Conservation (phyloP, 1,140 invertebrate genomes). For the Aphidius gifuensis region DNA sequence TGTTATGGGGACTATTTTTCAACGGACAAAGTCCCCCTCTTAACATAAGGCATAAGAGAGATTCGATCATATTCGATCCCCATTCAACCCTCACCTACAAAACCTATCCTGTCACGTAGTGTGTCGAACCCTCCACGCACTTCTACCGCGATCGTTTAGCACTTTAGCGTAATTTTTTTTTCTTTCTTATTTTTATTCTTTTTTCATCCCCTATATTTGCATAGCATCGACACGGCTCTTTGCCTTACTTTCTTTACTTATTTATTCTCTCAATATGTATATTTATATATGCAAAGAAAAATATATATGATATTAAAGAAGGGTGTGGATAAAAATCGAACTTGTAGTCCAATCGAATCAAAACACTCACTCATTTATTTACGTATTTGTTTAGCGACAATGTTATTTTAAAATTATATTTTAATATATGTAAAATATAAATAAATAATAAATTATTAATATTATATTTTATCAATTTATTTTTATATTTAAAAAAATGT, state of each 20-base stretch:
- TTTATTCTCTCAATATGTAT: neutral
- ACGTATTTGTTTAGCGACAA: constrained; percentile 26
- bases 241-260: constrained; percentile 1
- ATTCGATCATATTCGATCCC: constrained; percentile 23
- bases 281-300: neutral
- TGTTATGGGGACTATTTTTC: constrained; percentile 19
- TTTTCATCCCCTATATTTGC: constrained; percentile 42
- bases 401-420: too few relatives aligned
- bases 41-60: constrained; percentile 38
- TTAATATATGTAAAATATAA: neutral
- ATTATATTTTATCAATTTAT: too few relatives aligned
- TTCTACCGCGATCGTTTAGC: constrained; percentile 43
- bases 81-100: neutral
- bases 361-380: constrained; percentile 40
- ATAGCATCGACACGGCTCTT: constrained; percentile 30
- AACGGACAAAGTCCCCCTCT: constrained; percentile 41
- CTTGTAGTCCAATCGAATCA: constrained; percentile 38
- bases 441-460: too few relatives aligned
- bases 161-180: constrained; percentile 36
- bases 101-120: constrained; percentile 19
- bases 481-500: too few relatives aligned
- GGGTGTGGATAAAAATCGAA: constrained; percentile 37
- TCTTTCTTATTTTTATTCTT: constrained; percentile 21
- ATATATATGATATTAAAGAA: neutral
- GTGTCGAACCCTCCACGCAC: constrained; percentile 5